Conservation (phyloP, 2,113 vertebrate species). For the Anolis carolinensis region DNA sequence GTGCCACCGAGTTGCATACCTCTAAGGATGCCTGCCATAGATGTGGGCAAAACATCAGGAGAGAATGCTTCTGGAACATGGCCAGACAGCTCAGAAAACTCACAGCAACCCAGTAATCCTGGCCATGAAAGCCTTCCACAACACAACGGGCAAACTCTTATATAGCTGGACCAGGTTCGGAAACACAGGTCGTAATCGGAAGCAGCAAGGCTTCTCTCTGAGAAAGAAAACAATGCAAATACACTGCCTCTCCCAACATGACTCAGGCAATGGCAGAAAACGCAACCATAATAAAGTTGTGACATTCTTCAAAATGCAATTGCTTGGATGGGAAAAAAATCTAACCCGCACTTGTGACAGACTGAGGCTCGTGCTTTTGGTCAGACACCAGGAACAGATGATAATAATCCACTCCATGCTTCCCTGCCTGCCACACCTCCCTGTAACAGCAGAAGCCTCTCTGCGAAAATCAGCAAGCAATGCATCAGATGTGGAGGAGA, state of each 20-base stretch:
- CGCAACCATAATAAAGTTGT: background rate
- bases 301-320: background rate
- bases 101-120: too few relatives aligned
- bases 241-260: background rate
- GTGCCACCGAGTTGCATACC: too few relatives aligned
- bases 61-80: too few relatives aligned
- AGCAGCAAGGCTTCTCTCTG: background rate
- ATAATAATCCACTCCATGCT: background rate
- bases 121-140: too few relatives aligned
- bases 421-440: background rate
- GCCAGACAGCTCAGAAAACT: too few relatives aligned
- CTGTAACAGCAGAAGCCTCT: background rate
- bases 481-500: too few relatives aligned
- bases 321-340: background rate
- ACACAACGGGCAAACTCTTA: background rate
- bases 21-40: too few relatives aligned
- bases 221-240: background rate
- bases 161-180: background rate
- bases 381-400: background rate
- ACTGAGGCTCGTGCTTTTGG: too few relatives aligned
- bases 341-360: background rate
- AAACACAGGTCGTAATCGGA: background rate
- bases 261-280: background rate
- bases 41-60: too few relatives aligned
- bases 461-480: background rate